Evolutionary conservation across 2,888 invertebrate genomes (phyloP), one percentile per base, ranked within the genome.

Genomic region (Tipula helvola): DNA sequence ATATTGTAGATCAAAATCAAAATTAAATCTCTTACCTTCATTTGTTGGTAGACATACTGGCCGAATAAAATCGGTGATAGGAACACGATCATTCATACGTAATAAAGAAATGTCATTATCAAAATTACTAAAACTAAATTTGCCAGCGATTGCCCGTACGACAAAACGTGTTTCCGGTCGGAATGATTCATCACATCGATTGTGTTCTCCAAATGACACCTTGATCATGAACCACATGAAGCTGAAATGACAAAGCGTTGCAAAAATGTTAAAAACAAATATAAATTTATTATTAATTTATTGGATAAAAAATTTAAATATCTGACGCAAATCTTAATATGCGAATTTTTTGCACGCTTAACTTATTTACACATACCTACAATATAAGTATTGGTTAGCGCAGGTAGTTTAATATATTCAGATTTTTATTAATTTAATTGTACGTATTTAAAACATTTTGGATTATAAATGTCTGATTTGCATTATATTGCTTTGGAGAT

Each of bases 171-270:
- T 95, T 91, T 97, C 96, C 0, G 96, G 95, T 86, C 94, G 93
- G 85, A 91, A 91, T 83, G 94, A 95, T 86, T 95, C 94, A 89
- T 95, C 94, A 91, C 97, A 97, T 85, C 96, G 94, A 91, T 97
- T 95, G 90, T 97, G 96, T 90, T 97, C 97, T 0, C 97, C 97
- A 89, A 97, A 96, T 13, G 96, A 96, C 88, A 96, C 96, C 91
- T 96, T 96, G 90, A 97, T 96, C 96, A 97, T 96, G 92, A 97
- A 97, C 97, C 97, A 97, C 96, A 97, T 96, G 91, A 97, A 97
- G 88, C 96, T 96, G 93, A 52, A 86, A 52, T 16, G n/a, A 44
- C 44, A 44, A 7, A 28, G 28, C 28, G 28, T 28, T 28, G 28
- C 28, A 39, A 39, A 39, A 39, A 39, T 39, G 39, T 39, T 44